phyloP scores from a whole-genome alignment of 2,888 invertebrate species.

The Noctua janthina region DNA sequence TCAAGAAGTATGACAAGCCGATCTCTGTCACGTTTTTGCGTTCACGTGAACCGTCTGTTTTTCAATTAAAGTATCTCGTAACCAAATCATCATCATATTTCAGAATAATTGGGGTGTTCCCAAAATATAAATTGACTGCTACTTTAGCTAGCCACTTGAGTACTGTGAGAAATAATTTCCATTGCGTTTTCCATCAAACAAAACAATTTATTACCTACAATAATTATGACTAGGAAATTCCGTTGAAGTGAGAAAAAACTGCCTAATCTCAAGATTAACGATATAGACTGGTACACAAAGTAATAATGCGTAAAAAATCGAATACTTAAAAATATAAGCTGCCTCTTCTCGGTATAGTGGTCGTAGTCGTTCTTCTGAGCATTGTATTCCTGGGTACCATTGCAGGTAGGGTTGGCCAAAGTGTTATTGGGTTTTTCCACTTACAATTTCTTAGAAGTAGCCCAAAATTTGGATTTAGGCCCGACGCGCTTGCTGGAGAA shows the following conservation, averaged over 20 bases:
- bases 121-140: constrained; percentile 13
- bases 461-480: neutral
- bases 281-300: neutral
- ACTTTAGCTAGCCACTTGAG: neutral
- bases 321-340: no score
- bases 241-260: neutral
- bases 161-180: neutral
- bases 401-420: neutral
- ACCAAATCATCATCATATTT: neutral
- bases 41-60: constrained; percentile 22
- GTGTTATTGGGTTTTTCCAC: neutral
- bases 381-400: neutral
- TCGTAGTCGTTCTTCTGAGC: neutral
- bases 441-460: neutral
- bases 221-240: neutral
- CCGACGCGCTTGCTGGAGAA: neutral
- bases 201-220: neutral
- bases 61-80: constrained; percentile 6
- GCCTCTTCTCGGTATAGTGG: neutral
- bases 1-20: constrained; percentile 30
- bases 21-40: constrained; percentile 37
- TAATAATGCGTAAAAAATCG: neutral
- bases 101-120: constrained; percentile 20
- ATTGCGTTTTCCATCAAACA: neutral
- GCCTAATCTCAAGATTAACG: neutral